phyloP scores from a whole-genome alignment of 2,888 invertebrate genomes.

The Chymomyza amoena region DNA sequence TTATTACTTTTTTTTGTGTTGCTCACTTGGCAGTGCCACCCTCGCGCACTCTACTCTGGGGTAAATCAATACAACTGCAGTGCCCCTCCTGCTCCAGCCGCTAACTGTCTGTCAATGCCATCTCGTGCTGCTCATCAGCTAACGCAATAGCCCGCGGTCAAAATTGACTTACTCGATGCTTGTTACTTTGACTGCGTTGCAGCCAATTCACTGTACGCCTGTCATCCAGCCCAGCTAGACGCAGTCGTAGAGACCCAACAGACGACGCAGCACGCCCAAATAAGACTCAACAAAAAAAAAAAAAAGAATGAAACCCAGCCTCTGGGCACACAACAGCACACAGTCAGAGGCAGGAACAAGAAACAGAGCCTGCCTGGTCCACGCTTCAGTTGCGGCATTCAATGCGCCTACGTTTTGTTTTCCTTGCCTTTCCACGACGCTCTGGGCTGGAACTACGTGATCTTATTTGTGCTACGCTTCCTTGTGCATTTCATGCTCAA shows the following conservation, averaged over 20 bases:
- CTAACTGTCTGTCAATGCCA: background rate
- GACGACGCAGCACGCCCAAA: background rate
- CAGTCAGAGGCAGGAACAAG: slow-evolving; percentile 2
- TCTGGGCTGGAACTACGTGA: slow-evolving; percentile 68
- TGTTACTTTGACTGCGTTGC: slow-evolving; percentile 48
- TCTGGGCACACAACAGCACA: slow-evolving; percentile 33
- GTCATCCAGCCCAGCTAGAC: slow-evolving; percentile 34
- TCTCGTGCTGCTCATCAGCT: slow-evolving; percentile 59
- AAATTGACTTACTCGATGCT: slow-evolving; percentile 59
- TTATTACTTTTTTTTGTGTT: background rate
- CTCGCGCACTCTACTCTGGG: slow-evolving; percentile 36
- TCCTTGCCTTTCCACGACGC: slow-evolving; percentile 24
- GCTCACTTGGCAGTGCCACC: slow-evolving; percentile 26
- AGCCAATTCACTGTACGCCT: slow-evolving; percentile 35
- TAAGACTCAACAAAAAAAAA: background rate
- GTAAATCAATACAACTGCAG: slow-evolving; percentile 69
- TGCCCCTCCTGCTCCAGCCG: slow-evolving; percentile 16
- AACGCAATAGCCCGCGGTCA: slow-evolving; percentile 71
- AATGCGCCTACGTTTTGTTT: background rate
- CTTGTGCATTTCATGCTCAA: slow-evolving; percentile 56
- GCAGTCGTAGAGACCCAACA: slow-evolving; percentile 26
- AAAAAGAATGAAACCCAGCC: background rate
- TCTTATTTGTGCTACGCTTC: slow-evolving; percentile 67
- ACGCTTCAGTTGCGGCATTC: slow-evolving; percentile 64
- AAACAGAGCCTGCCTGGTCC: slow-evolving; percentile 2